Base-by-base conservation (phyloP, 2,797 vertebrate genomes). In the Malurus splendens region DNA sequence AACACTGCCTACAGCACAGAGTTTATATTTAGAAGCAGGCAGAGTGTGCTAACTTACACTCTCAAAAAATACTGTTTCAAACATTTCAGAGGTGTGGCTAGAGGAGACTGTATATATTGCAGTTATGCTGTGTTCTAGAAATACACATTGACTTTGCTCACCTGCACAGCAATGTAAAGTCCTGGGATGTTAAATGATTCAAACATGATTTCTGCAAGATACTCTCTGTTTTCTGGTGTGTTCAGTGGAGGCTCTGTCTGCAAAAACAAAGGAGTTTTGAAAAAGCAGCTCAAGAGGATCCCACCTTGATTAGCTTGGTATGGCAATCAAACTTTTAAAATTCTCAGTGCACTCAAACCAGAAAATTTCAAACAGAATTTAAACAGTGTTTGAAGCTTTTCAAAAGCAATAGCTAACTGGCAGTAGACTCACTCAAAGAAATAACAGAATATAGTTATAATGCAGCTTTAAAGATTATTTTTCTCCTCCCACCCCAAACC, bases 181-280 rank as follows among this genome's bases (percentile, higher is more conserved):
- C 98, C 98, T 54, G 98, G 98, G 39, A 98, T 96, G 47, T 97
- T 98, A 91, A 98, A 98, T 1, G 99, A 98, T 92, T 99, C 98
- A 14, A 99, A 99, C 98, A 99, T 99, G 90, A 99, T 99, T 96
- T 99, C 99, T 23, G 98, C 98, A 30, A 98, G 98, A 93, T 99
- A 99, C 64, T 99, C 99, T 95, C 98, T 96, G 94, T 99, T 99
- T 94, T 99, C 99, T 47, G 98, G 98, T 6, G 98, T 99, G 96
- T 99, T 99, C 78, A 99, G 94, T 0, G 98, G 98, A 94, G 99
- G 98, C 77, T 99, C 98, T 82, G 99, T 99, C 98, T 99, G 96
- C 50, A 93, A 92, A 86, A 82, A 82, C 83, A 82, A 72, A 72
- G 82, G 32, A 56, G 18, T 57, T 79, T 60, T 82, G 48, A 62